phyloP scores from a whole-genome alignment of 2,888 invertebrate genomes.

The Seladonia tumulorum region DNA sequence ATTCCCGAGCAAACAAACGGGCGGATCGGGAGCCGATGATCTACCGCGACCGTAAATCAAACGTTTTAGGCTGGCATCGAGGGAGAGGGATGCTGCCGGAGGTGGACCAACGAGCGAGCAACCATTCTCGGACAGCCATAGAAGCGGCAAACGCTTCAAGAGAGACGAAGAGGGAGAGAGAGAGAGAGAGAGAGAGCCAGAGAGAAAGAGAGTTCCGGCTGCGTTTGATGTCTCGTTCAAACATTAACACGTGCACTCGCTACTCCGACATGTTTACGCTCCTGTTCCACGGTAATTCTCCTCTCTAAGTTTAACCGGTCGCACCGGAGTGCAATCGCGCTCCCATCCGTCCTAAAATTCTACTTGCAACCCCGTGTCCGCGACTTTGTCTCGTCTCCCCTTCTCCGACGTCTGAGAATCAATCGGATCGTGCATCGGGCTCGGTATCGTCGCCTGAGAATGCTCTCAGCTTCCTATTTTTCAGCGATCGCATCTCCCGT shows the following conservation, averaged over 20 bases:
- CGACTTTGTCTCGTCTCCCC: constrained; percentile 22
- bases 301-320: constrained; percentile 71
- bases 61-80: constrained; percentile 28
- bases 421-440: background rate
- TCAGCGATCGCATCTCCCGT: background rate
- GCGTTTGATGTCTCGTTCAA: constrained; percentile 83
- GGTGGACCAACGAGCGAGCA: constrained; percentile 48
- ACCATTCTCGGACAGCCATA: constrained; percentile 61
- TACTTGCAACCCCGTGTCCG: constrained; percentile 1
- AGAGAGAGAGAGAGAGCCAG: background rate
- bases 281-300: constrained; percentile 71
- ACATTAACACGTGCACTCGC: constrained; percentile 82
- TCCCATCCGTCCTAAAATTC: constrained; percentile 51
- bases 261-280: constrained; percentile 82
- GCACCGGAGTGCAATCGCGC: constrained; percentile 65
- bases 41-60: constrained; percentile 60
- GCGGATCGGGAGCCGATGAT: constrained; percentile 48
- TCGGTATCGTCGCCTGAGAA: background rate
- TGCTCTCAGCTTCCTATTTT: background rate
- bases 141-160: constrained; percentile 56
- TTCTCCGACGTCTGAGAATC: background rate
- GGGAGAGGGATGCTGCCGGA: background rate
- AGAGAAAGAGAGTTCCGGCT: constrained; percentile 61
- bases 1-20: constrained; percentile 45
- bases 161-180: background rate